Evolutionary conservation across 2,113 vertebrate species (phyloP), one percentile per base, ranked within the genome.

Genomic region (Ciconia maguari): DNA sequence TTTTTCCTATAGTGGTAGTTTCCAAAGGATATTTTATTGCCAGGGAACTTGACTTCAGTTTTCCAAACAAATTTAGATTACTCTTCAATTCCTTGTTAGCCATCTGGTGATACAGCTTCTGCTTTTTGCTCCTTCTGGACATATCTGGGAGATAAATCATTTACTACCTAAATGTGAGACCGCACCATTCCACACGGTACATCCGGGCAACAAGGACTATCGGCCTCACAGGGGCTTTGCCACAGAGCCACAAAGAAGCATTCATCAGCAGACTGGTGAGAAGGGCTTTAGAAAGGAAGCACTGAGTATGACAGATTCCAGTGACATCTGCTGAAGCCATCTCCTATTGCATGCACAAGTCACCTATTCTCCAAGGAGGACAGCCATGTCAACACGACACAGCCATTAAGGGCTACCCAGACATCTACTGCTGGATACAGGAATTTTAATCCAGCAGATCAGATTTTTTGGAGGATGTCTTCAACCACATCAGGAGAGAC

Each of bases 281-380:
- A 57, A 32, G 54, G 30, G 24, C n/a, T 21, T 22, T 10, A 29
- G 60, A 16, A 41, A 69, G 57, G 57, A 64, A 46, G 29, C 12
- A 10, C 19, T 0, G 4, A 46, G 52, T 5, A 12, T 0, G 6
- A 32, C 1, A 32, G 7, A 8, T 2, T 10, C 0, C 10, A 29
- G 14, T 1, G 49, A 42, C 41, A 14, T 12, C 57, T 36, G 60
- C 74, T 74, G 65, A 27, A 94, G 57, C 27, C 46, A 54, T 1
- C 44, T 92, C 36, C 60, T 49, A 1, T 0, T 20, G 78, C 68
- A 1, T 0, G 7, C 30, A 58, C 52, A 18, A 5, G 0, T 38
- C 17, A 5, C 60, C 30, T 2, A 0, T 8, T 30, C 36, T 9
- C 25, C 4, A 30, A 10, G 46, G 68, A 25, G 27, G 24, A 34